phyloP scores from a whole-genome alignment of 2,797 vertebrate species.

The Oryzias sinensis region DNA sequence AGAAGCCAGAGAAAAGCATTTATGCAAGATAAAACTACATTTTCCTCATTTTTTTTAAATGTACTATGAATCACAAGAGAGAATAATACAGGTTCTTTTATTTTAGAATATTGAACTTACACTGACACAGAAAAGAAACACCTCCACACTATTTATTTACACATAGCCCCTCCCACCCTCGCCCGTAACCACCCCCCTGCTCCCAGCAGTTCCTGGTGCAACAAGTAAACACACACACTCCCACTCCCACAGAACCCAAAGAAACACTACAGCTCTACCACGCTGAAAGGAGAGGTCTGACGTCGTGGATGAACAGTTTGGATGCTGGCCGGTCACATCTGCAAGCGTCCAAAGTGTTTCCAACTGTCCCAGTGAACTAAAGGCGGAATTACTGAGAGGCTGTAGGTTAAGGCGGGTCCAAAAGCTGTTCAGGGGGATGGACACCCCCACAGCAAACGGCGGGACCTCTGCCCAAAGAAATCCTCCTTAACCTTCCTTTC shows the following conservation, averaged over 20 bases:
- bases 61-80: constrained; percentile 92
- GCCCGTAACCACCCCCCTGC: constrained; percentile 47
- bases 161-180: constrained; percentile 63
- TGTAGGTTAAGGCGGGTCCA: not conserved
- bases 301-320: constrained; percentile 37
- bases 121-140: constrained; percentile 90
- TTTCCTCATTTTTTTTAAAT: constrained; percentile 66
- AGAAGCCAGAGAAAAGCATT: constrained; percentile 97
- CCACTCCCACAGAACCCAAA: constrained; percentile 73
- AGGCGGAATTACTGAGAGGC: constrained; percentile 36
- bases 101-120: constrained; percentile 86
- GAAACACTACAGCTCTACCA: constrained; percentile 68
- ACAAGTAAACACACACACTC: constrained; percentile 54
- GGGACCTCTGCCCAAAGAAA: too few species aligned
- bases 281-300: constrained; percentile 48
- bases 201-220: constrained; percentile 71
- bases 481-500: too few species aligned
- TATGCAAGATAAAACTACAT: constrained; percentile 92
- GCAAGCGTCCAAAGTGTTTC: constrained; percentile 84
- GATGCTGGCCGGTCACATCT: constrained; percentile 9
- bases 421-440: too few species aligned
- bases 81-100: constrained; percentile 75
- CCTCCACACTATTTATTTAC: constrained; percentile 84
- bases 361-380: constrained; percentile 75
- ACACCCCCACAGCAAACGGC: too few species aligned